phyloP scores from a whole-genome alignment of 2,113 vertebrate species.

The Rhea americana region DNA sequence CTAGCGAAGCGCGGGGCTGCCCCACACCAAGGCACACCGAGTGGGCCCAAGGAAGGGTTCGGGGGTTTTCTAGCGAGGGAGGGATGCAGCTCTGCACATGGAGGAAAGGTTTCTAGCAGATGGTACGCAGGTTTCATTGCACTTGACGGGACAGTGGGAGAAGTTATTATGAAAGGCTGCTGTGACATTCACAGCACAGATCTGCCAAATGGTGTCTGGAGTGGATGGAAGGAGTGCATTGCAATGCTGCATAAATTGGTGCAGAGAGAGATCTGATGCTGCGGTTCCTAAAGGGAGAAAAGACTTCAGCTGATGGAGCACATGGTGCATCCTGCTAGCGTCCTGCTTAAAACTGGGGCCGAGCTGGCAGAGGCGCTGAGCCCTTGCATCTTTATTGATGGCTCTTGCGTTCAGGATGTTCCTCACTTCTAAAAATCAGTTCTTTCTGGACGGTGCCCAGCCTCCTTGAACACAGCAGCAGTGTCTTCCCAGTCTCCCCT shows the following conservation, averaged over 20 bases:
- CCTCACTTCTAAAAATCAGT: rapidly evolving
- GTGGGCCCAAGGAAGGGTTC: not conserved
- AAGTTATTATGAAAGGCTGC: constrained; percentile 64
- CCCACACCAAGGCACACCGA: not conserved
- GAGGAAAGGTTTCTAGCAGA: constrained; percentile 6
- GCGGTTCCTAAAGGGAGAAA: not conserved
- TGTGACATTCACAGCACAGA: constrained; percentile 66
- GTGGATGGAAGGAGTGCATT: constrained; percentile 21
- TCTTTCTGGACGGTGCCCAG: not conserved
- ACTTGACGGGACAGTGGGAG: constrained; percentile 60
- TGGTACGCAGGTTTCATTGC: constrained; percentile 17
- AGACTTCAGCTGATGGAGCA: not conserved
- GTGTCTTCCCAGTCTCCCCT: too few relatives aligned
- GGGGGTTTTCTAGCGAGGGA: constrained; percentile 34
- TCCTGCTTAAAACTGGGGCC: not conserved
- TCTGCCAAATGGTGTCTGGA: constrained; percentile 61
- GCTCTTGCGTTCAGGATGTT: not conserved
- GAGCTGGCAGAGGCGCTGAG: not conserved
- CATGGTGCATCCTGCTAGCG: not conserved
- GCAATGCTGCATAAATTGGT: constrained; percentile 29
- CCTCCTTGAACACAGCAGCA: not conserved
- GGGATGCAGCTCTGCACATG: not conserved
- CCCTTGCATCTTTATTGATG: rapidly evolving
- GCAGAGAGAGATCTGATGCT: constrained; percentile 5
- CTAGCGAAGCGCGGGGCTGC: not conserved